phyloP scores from a whole-genome alignment of 2,797 vertebrate genomes.

The Fundulus diaphanus region DNA sequence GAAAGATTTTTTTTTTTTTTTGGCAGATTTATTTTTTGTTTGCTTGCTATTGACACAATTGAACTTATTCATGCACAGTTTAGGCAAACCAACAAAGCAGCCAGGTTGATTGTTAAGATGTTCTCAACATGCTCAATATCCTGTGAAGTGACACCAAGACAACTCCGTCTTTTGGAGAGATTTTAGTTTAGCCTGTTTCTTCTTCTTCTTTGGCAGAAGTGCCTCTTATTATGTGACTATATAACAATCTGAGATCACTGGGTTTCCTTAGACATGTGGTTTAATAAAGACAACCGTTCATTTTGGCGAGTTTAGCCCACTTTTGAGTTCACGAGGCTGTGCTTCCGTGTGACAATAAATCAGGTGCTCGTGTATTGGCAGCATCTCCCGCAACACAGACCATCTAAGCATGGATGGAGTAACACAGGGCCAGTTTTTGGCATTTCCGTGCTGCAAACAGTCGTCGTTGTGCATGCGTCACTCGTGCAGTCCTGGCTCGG shows the following conservation, averaged over 20 bases:
- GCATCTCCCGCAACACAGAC: constrained; percentile 27
- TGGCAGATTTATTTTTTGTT: no score
- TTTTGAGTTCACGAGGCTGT: constrained; percentile 27
- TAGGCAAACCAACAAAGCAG: not conserved
- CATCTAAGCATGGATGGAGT: constrained; percentile 49
- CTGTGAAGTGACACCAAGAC: not conserved
- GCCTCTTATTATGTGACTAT: constrained; percentile 2
- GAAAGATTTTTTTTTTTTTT: no score
- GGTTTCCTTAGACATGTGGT: constrained; percentile 12
- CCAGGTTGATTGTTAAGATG: not conserved
- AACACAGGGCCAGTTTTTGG: constrained; percentile 50
- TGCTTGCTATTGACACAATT: not conserved
- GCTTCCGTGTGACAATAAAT: constrained; percentile 34
- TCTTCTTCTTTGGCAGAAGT: not conserved
- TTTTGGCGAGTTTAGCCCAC: constrained; percentile 9
- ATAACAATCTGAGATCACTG: constrained; percentile 2
- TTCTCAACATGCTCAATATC: not conserved
- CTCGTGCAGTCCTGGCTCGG: constrained; percentile 39
- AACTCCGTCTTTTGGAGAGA: not conserved
- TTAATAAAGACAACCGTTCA: constrained; percentile 9
- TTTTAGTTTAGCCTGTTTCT: not conserved
- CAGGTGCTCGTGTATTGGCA: constrained; percentile 51
- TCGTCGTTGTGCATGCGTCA: constrained; percentile 47
- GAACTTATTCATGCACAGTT: not conserved
- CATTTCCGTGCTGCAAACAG: constrained; percentile 24